Base-by-base conservation (phyloP, 2,888 invertebrate species). In the Ophion slaviceki region DNA sequence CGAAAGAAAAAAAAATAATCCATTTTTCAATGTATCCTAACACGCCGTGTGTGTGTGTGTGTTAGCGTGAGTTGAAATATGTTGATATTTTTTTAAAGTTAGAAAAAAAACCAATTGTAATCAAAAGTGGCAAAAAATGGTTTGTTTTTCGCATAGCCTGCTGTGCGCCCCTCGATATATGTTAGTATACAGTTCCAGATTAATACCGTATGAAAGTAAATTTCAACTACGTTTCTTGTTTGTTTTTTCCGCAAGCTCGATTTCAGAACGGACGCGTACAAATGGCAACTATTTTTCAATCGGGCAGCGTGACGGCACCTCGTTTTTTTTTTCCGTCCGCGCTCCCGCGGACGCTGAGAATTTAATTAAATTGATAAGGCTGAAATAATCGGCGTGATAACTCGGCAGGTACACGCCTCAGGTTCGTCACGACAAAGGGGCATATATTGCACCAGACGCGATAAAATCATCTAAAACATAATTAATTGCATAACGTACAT, bases 331-430 rank as follows among this genome's bases (percentile, higher is more conserved):
- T 17, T 17, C n/a, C 28, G 28, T 5, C n/a, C 17, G 6, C 20
- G 28, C 32, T 47, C 6, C n/a, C 47, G 57, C 17, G 45, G 68
- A 24, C 40, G 36, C 59, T 40, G 45, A 68, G 45, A 68, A 68
- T 59, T 66, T 24, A 78, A 78, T 78, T 67, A 28, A 77, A 77
- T 14, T 61, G 76, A 76, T 76, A 78, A 40, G 68, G 17, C 45
- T 45, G 45, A 78, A 28, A 59, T 68, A 20, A 68, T 68, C 59
- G 59, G 24, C 10, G 57, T 28, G 68, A 28, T 45, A 68, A 67
- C 77, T 28, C 53, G 36, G n/a, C 36, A 53, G 24, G 59, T 20
- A 11, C 36, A 24, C 28, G 75, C 47, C 24, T 45, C 14, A 17
- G 47, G 11, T 62, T 45, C 70, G 78, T 70, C 45, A 36, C 20